phyloP scores from a whole-genome alignment of 2,888 invertebrate genomes.

The Cordilura impudica region DNA sequence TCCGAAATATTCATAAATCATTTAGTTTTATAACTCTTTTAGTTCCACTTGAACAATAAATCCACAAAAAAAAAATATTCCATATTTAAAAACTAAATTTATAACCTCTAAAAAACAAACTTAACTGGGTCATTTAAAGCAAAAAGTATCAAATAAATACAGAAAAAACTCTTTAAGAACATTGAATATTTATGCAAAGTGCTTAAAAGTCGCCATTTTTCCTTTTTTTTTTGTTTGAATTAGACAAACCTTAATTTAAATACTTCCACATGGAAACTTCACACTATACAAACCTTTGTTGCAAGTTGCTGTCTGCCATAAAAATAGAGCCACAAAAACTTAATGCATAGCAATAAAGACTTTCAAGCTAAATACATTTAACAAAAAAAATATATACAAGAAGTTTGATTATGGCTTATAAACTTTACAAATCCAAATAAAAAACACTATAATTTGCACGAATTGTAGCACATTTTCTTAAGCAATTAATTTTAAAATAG shows the following conservation, averaged over 20 bases:
- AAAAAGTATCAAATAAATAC: background rate
- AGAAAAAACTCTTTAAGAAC: constrained; percentile 21
- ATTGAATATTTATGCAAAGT: constrained; percentile 13
- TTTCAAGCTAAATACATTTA: background rate
- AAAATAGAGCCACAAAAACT: background rate
- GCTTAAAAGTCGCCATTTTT: constrained; percentile 2
- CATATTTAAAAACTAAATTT: constrained; percentile 18
- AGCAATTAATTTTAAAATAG: constrained; percentile 13
- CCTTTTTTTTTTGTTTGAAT: no score
- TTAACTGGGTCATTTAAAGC: constrained; percentile 38
- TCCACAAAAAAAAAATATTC: background rate
- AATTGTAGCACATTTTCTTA: constrained; percentile 28
- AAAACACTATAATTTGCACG: constrained; percentile 21
- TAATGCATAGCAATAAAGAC: background rate
- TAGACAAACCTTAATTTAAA: constrained; percentile 36
- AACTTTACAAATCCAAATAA: no score
- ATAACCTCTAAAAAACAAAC: constrained; percentile 21
- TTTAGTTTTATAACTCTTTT: background rate
- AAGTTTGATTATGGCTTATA: background rate
- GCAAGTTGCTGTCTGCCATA: constrained; percentile 6
- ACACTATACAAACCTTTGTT: constrained; percentile 13
- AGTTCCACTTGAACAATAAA: background rate
- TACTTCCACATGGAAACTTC: constrained; percentile 16
- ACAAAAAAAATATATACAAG: background rate
- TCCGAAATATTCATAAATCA: no score